Evolutionary conservation across 1,140 invertebrate genomes (phyloP).

Genomic region (Drosophila subobscura): DNA sequence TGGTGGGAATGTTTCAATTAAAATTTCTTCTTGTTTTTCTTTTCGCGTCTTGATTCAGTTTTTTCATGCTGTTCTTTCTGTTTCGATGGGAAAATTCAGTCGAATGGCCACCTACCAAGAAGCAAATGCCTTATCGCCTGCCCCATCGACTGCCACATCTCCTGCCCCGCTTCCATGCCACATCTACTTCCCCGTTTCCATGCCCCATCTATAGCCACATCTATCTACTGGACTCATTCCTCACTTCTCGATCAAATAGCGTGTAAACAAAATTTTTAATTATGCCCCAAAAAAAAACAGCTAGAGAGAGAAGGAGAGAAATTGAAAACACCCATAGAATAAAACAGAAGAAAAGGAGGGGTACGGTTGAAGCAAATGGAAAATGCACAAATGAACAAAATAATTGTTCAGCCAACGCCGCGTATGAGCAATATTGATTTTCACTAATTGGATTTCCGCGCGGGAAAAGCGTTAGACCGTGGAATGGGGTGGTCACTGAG

Average conservation of each 20-base stretch:
- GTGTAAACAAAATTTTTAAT: slow-evolving; percentile 63
- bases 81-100: slow-evolving; percentile 2
- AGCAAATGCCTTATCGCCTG: background rate
- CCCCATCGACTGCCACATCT: no score
- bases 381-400: slow-evolving; percentile 59
- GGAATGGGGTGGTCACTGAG: background rate
- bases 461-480: slow-evolving; percentile 47
- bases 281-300: slow-evolving; percentile 34
- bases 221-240: background rate
- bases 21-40: slow-evolving; percentile 5
- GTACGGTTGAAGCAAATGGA: slow-evolving; percentile 11
- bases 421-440: slow-evolving; percentile 80
- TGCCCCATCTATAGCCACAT: no score
- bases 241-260: slow-evolving; percentile 15
- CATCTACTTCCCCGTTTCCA: no score
- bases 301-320: slow-evolving; percentile 2
- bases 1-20: slow-evolving; percentile 28
- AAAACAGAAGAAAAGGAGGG: background rate
- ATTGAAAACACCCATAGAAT: background rate
- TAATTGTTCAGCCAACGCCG: slow-evolving; percentile 63
- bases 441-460: slow-evolving; percentile 75
- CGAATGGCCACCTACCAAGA: slow-evolving; percentile 6
- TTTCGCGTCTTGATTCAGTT: no score
- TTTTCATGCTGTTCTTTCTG: no score
- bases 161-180: no score